phyloP scores from a whole-genome alignment of 2,797 vertebrate species.

The Pygocentrus nattereri region DNA sequence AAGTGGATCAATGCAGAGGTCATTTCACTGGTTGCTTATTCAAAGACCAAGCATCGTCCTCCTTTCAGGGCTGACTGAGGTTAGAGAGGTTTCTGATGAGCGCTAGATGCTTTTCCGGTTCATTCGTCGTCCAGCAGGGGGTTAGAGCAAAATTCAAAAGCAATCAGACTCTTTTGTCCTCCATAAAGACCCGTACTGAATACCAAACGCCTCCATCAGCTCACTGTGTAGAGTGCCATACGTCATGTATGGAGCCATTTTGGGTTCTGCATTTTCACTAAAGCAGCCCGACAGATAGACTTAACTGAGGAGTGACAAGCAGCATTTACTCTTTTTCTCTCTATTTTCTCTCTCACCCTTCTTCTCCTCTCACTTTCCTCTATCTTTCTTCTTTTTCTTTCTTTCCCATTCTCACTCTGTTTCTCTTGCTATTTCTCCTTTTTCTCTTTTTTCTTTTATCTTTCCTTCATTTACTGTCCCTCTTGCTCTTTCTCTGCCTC shows the following conservation, averaged over 20 bases:
- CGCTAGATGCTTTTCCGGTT: slow-evolving; percentile 9
- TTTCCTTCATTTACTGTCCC: background rate
- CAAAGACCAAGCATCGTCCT: background rate
- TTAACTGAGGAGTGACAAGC: slow-evolving; percentile 36
- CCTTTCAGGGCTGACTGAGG: background rate
- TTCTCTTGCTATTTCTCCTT: background rate
- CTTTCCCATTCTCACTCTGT: background rate
- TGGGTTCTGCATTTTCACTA: background rate
- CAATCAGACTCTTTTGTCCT: slow-evolving; percentile 63
- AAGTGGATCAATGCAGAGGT: background rate
- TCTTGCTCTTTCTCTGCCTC: background rate
- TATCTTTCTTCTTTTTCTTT: background rate
- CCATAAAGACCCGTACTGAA: slow-evolving; percentile 28
- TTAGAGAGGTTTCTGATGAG: background rate
- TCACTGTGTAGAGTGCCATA: background rate
- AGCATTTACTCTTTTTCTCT: background rate
- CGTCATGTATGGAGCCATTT: background rate
- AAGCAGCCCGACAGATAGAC: background rate
- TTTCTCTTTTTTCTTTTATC: background rate
- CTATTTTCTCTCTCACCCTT: background rate
- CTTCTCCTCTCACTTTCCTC: background rate
- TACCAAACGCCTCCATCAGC: slow-evolving; percentile 5
- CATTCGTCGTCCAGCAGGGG: slow-evolving; percentile 27
- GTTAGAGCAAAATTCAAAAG: slow-evolving; percentile 42
- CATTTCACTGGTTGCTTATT: background rate